Evolutionary conservation across 2,797 vertebrate species (phyloP), one percentile per base, ranked within the genome.

Genomic region (Bryconaethiops microstoma): DNA sequence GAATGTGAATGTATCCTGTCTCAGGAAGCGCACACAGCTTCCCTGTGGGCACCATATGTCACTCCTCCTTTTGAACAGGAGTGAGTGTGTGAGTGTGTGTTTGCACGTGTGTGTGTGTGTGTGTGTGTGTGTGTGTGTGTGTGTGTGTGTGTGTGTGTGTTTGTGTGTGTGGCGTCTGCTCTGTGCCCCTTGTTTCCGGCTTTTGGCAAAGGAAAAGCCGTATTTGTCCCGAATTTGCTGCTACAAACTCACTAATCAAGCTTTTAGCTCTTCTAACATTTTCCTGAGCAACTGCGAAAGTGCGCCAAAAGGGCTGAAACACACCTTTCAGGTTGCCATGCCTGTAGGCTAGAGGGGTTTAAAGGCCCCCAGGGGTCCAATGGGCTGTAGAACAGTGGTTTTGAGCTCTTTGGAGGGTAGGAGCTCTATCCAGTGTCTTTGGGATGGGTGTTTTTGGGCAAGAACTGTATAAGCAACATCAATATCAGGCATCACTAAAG

Each of bases 31-130:
- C 76, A 77, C 63, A 7, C 59, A 57, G 63, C 68, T 54, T 82
- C 70, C 85, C 85, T 82, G 80, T 70, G 73, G 76, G 85, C 80
- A 80, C 85, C 85, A 86, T 84, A 82, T 86, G 82, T 65, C 79
- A 73, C 69, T 65, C 4, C 17, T 57, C 48, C 77, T 64, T 80
- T 74, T 54, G 54, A 83, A 79, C 57, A 78, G 52, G 63, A 54
- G 40, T 48, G 25, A 75, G 63, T 74, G 62, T 82, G 52, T 75
- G 63, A 75, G 63, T 78, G 62, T 82, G 52, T 75, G 63, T 70
- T 54, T 75, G 74, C 52, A 70, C 69, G 69, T 68, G 62, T 67
- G 2, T 35, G 35, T 35, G 35, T 35, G 29, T 29, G 1, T 29
- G 3, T 29, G 29, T 29, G 29, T 29, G 29, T 29, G 29, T 29